phyloP scores from a whole-genome alignment of 2,113 vertebrate genomes.

The Philantomba maxwellii region DNA sequence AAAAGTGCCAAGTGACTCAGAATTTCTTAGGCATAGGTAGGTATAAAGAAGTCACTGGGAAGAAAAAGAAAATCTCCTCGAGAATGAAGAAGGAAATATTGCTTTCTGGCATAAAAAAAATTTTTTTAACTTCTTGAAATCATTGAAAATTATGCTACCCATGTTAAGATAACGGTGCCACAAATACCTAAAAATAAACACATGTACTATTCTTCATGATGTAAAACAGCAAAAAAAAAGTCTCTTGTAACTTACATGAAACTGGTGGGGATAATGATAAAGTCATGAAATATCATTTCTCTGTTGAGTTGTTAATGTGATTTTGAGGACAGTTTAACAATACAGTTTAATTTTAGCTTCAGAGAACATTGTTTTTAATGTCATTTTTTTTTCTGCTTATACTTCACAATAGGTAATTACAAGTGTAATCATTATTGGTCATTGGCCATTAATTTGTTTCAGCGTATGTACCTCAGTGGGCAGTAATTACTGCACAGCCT shows the following conservation, averaged over 20 bases:
- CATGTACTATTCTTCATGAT: neutral
- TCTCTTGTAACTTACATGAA: neutral
- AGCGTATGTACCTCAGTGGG: conserved; percentile 79
- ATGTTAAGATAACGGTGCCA: neutral
- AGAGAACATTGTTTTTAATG: conserved; percentile 66
- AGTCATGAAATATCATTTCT: conserved; percentile 51
- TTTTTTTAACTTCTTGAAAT: neutral
- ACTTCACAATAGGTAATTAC: conserved; percentile 79
- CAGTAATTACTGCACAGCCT: conserved; percentile 81
- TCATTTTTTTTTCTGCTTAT: conserved; percentile 71
- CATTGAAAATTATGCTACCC: neutral
- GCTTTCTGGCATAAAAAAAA: neutral
- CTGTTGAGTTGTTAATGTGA: conserved; percentile 51
- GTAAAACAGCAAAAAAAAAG: neutral
- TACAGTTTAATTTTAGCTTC: conserved; percentile 69
- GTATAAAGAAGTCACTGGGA: neutral
- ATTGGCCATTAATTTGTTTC: conserved; percentile 85
- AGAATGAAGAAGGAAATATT: conserved; percentile 3
- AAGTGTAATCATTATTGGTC: conserved; percentile 82
- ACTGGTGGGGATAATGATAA: neutral
- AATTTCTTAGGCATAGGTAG: neutral
- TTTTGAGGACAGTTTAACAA: conserved; percentile 59
- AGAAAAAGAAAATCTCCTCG: neutral
- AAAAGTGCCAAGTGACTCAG: neutral
- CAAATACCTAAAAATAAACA: neutral